Conservation (phyloP, 2,888 invertebrate species). For the Gymnocheta viridis region DNA sequence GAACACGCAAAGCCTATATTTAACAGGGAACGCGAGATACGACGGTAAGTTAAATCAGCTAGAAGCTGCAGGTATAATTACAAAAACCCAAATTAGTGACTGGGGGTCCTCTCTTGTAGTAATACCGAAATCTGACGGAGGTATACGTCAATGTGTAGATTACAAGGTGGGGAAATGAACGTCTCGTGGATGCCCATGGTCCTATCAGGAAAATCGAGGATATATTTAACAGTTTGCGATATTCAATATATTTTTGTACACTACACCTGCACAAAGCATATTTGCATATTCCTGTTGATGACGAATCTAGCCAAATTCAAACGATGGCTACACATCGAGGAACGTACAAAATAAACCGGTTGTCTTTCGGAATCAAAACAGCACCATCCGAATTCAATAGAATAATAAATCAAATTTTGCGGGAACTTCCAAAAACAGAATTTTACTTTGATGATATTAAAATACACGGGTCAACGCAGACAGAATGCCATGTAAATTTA, state of each 20-base stretch:
- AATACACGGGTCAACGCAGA: not conserved
- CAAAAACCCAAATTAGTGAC: slow-evolving; percentile 15
- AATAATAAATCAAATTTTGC: not conserved
- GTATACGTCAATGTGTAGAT: not conserved
- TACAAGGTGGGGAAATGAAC: too few relatives aligned
- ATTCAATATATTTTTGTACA: not conserved
- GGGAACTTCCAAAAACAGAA: not conserved
- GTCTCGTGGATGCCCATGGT: too few relatives aligned
- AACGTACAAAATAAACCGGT: not conserved
- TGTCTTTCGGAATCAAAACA: not conserved
- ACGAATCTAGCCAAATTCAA: slow-evolving; percentile 3
- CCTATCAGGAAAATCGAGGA: too few relatives aligned
- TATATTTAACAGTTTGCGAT: slow-evolving; percentile 7
- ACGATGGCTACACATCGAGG: slow-evolving; percentile 40
- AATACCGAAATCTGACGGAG: not conserved
- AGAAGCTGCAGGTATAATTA: not conserved
- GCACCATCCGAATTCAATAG: not conserved
- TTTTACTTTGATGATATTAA: not conserved
- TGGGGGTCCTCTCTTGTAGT: not conserved
- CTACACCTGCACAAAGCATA: too few relatives aligned
- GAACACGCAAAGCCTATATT: not conserved
- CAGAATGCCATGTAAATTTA: not conserved
- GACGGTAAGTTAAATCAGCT: not conserved
- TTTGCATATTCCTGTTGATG: slow-evolving; percentile 38
- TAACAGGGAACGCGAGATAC: too few relatives aligned